Percentiles rank a stretch among this genome's conserved stretches.
phyloP scores from a whole-genome alignment of 2,113 vertebrate genomes.

The Stercorarius parasiticus region DNA sequence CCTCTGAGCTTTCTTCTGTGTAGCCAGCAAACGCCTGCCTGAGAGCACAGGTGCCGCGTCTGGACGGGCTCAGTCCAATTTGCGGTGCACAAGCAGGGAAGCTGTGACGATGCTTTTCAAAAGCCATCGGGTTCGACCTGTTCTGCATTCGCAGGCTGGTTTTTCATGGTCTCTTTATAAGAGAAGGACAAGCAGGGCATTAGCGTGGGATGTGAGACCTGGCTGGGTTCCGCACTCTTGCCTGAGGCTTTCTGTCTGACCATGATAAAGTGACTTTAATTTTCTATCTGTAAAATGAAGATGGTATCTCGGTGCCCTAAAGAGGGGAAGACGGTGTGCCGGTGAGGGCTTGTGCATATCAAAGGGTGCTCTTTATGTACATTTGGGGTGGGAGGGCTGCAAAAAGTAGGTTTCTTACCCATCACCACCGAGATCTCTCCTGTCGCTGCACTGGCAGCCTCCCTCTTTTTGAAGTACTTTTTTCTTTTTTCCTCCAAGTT shows the following conservation, averaged over 20 bases:
- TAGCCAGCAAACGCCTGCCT: accelerated
- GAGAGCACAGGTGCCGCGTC: accelerated
- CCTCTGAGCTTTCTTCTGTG: no score
- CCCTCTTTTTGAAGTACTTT: neutral
- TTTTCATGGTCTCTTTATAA: neutral
- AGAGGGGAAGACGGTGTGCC: neutral
- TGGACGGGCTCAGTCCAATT: neutral
- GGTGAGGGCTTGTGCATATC: neutral
- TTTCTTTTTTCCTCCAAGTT: neutral
- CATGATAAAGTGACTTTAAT: neutral
- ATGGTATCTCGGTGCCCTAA: neutral
- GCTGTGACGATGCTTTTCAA: neutral
- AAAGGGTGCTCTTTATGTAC: neutral
- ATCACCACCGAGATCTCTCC: neutral
- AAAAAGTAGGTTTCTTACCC: neutral
- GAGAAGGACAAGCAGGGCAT: neutral
- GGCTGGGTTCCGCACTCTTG: neutral
- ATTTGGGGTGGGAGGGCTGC: neutral
- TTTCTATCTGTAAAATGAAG: neutral
- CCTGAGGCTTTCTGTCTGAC: conserved; percentile 14
- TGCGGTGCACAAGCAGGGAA: neutral
- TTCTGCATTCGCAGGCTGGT: neutral
- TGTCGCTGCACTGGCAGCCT: neutral
- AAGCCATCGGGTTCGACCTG: neutral
- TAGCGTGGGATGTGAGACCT: neutral